phyloP scores from a whole-genome alignment of 2,888 invertebrate species.

The Syritta pipiens region DNA sequence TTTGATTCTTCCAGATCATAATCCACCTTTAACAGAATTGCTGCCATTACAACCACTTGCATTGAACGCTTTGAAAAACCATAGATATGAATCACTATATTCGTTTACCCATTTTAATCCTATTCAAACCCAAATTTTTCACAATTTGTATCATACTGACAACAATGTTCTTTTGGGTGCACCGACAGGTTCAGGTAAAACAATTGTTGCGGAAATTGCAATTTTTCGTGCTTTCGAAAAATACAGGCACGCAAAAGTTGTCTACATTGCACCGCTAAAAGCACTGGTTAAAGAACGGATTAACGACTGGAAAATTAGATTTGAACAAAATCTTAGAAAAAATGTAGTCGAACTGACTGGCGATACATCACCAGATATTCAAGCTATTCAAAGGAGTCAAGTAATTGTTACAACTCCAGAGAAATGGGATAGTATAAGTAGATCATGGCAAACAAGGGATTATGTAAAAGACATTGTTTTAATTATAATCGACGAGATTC shows the following conservation, averaged over 20 bases:
- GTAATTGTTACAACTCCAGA: slow-evolving; percentile 99
- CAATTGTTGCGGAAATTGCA: slow-evolving; percentile 98
- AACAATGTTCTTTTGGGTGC: slow-evolving; percentile 96
- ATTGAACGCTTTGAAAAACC: slow-evolving; percentile 88
- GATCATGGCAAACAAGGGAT: slow-evolving; percentile 97
- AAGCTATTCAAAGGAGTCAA: slow-evolving; percentile 90
- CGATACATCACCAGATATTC: slow-evolving; percentile 90
- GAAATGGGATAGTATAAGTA: slow-evolving; percentile 99
- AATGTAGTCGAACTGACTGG: slow-evolving; percentile 98
- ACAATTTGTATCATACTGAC: slow-evolving; percentile 96
- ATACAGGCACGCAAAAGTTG: slow-evolving; percentile 90
- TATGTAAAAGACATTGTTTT: slow-evolving; percentile 95
- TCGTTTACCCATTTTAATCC: slow-evolving; percentile 98
- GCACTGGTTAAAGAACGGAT: slow-evolving; percentile 98
- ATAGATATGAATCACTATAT: slow-evolving; percentile 89
- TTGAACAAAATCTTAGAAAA: slow-evolving; percentile 86
- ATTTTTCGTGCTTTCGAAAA: slow-evolving; percentile 94
- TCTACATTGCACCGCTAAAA: slow-evolving; percentile 99
- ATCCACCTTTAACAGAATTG: slow-evolving; percentile 96
- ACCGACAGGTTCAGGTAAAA: slow-evolving; percentile 94
- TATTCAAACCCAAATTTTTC: slow-evolving; percentile 98
- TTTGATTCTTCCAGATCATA: slow-evolving; percentile 93
- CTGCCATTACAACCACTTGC: slow-evolving; percentile 95
- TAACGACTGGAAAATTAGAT: slow-evolving; percentile 93
- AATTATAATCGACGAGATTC: slow-evolving; percentile 99